Evolutionary conservation across 1,140 invertebrate genomes (phyloP).

Genomic region (Cotesia typhae): DNA sequence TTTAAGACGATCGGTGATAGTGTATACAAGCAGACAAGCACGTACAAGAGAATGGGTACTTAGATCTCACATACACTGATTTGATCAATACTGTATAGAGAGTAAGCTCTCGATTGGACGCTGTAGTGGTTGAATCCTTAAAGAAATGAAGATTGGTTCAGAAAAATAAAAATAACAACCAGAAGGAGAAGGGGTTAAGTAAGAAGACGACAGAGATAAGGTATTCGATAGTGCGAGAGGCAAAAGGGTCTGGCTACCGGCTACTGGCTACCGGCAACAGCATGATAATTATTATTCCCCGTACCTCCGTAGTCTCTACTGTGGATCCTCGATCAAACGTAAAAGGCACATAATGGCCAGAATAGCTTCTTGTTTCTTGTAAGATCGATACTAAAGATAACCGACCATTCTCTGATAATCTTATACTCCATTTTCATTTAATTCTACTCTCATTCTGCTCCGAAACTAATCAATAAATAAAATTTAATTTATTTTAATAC

Average conservation of each 20-base stretch:
- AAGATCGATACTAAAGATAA: constrained; percentile 29
- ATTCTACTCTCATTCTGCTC: neutral
- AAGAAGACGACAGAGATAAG: constrained; percentile 29
- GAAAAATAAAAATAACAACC: too few species aligned
- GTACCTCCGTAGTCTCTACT: too few species aligned
- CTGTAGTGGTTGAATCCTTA: too few species aligned
- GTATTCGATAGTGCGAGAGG: constrained; percentile 28
- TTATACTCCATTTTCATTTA: neutral
- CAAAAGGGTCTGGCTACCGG: neutral
- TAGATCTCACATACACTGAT: neutral
- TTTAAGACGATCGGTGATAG: constrained; percentile 24
- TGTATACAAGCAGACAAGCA: constrained; percentile 20
- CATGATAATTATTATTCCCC: constrained; percentile 32
- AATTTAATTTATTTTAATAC: too few species aligned
- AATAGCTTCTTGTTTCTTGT: constrained; percentile 20
- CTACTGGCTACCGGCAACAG: neutral
- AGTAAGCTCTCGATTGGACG: too few species aligned
- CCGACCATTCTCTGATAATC: neutral
- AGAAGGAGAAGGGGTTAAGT: neutral
- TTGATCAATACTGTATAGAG: too few species aligned
- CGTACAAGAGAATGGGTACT: neutral
- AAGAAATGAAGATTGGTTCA: too few species aligned
- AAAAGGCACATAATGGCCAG: constrained; percentile 30
- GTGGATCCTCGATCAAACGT: constrained; percentile 30
- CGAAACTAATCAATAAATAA: too few species aligned